A percentile compares a stretch with the other conserved stretches of the same genome.
Evolutionary conservation across 92 coral and sea anemone species (phyloP).

Genomic region (Phenganax marumi): DNA sequence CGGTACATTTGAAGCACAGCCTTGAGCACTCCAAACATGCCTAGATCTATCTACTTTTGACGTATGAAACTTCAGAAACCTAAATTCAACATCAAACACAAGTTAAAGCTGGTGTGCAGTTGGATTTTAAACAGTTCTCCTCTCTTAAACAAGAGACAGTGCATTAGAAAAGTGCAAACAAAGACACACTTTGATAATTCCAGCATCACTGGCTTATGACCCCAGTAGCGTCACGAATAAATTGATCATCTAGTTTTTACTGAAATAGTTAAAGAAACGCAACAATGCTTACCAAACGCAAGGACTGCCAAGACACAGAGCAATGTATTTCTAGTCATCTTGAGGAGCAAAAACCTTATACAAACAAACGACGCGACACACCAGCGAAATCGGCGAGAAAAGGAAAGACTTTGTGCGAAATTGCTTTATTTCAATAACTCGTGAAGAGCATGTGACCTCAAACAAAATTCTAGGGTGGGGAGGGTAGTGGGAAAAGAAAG

Average conservation of each 20-base stretch:
- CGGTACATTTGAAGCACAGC: too few species aligned
- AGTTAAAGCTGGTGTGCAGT: neutral
- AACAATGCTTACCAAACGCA: slow-evolving; percentile 1
- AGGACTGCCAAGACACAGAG: slow-evolving; percentile 2
- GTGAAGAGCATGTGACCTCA: slow-evolving; percentile 18
- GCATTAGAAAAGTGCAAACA: neutral
- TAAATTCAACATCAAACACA: neutral
- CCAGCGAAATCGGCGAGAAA: neutral
- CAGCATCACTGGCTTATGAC: neutral
- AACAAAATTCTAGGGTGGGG: neutral
- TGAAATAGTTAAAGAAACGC: neutral
- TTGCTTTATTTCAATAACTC: neutral
- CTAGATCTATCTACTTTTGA: too few species aligned
- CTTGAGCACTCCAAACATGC: too few species aligned
- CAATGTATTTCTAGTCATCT: slow-evolving; percentile 17
- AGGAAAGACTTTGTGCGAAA: neutral
- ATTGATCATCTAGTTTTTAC: neutral
- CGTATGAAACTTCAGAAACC: too few species aligned
- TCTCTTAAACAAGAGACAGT: neutral
- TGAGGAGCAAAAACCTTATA: neutral
- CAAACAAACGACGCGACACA: neutral
- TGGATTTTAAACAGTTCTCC: neutral
- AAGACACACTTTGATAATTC: neutral
- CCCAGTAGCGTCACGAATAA: neutral
- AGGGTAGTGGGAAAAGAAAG: neutral